Conservation (phyloP, 2,113 vertebrate species). For the Istiophorus platypterus region DNA sequence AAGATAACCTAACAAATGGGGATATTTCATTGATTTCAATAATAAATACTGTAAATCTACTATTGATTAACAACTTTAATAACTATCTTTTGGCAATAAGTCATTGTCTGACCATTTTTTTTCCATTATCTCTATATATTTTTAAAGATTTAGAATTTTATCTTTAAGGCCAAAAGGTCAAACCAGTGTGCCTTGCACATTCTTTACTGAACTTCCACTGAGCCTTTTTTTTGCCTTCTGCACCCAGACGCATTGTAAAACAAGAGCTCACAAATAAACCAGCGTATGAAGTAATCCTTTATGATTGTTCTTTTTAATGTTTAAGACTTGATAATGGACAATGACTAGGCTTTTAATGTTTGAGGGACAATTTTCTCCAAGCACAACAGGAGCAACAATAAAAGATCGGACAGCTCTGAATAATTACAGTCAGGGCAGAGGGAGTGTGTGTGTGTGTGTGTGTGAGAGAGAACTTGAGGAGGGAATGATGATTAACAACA, state of each 20-base stretch:
- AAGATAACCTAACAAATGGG: too few relatives aligned
- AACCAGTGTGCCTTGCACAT: too few relatives aligned
- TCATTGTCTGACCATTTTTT: too few relatives aligned
- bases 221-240: background rate
- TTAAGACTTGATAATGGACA: constrained; percentile 59
- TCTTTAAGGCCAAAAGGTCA: too few relatives aligned
- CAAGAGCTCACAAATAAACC: background rate
- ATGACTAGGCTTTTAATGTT: constrained; percentile 45
- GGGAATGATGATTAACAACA: constrained; percentile 66
- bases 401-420: constrained; percentile 68
- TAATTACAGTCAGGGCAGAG: constrained; percentile 67
- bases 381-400: constrained; percentile 64
- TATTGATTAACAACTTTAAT: too few relatives aligned
- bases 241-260: background rate
- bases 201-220: too few relatives aligned
- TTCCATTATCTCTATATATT: too few relatives aligned
- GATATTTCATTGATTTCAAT: background rate
- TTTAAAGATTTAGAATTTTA: too few relatives aligned
- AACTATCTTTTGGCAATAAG: too few relatives aligned
- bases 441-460: constrained; percentile 2
- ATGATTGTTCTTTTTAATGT: constrained; percentile 27
- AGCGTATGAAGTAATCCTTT: background rate
- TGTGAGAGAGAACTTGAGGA: constrained; percentile 34
- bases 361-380: constrained; percentile 63
- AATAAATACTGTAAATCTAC: too few relatives aligned